Evolutionary conservation across 1,140 invertebrate genomes (phyloP).

Genomic region (Drosophila lacertosa): DNA sequence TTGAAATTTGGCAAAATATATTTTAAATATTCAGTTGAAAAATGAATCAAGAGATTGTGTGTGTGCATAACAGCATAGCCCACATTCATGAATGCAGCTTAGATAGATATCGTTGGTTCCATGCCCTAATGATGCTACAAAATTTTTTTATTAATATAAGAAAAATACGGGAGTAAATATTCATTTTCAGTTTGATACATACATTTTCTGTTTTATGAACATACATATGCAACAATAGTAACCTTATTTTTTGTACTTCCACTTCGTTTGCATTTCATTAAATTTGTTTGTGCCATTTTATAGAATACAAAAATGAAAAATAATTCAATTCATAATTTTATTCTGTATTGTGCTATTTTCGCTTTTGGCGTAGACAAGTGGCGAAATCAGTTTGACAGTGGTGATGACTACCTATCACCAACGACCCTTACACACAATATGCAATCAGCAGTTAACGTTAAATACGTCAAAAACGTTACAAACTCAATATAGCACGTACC

Average conservation of each 20-base stretch:
- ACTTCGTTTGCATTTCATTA: too few relatives aligned
- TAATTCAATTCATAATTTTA: slow-evolving; percentile 10
- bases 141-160: too few relatives aligned
- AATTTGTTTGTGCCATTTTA: too few relatives aligned
- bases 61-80: background rate
- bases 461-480: slow-evolving; percentile 59
- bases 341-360: slow-evolving; percentile 46
- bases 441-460: slow-evolving; percentile 75
- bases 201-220: too few relatives aligned
- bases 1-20: background rate
- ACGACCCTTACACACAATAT: slow-evolving; percentile 51
- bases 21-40: background rate
- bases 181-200: too few relatives aligned
- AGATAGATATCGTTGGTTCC: too few relatives aligned
- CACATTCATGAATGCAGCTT: background rate
- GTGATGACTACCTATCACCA: background rate
- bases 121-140: too few relatives aligned
- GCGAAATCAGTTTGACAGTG: slow-evolving; percentile 46
- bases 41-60: background rate
- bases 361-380: slow-evolving; percentile 43
- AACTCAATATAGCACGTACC: slow-evolving; percentile 66
- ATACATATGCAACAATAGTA: too few relatives aligned
- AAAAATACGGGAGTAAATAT: too few relatives aligned
- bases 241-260: too few relatives aligned
- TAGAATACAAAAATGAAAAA: too few relatives aligned